phyloP scores from a whole-genome alignment of 2,888 invertebrate genomes.

The Urechis unicinctus region DNA sequence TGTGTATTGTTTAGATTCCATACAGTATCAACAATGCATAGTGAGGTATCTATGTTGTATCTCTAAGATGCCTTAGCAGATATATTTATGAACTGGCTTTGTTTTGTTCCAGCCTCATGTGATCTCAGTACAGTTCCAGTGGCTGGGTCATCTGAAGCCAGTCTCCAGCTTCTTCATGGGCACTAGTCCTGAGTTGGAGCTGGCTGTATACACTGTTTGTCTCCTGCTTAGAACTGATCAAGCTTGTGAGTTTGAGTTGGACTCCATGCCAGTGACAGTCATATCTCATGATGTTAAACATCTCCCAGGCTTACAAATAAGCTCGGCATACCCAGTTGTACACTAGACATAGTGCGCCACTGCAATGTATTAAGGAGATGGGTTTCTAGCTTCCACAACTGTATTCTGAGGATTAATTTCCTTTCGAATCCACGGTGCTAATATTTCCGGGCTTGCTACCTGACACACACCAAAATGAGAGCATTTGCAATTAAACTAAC shows the following conservation, averaged over 20 bases:
- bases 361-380: no score
- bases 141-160: constrained; percentile 35
- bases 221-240: background rate
- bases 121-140: constrained; percentile 46
- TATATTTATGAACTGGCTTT: no score
- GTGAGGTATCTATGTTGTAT: no score
- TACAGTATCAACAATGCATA: no score
- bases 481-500: no score
- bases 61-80: no score
- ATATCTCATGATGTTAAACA: background rate
- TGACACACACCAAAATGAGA: no score
- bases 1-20: no score
- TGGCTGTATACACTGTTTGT: constrained; percentile 41
- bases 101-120: constrained; percentile 33
- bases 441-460: no score
- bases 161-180: constrained; percentile 35
- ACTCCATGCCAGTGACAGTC: background rate
- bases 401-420: no score
- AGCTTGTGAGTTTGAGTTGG: background rate
- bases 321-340: background rate
- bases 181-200: constrained; percentile 50
- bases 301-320: background rate
- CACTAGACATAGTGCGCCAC: background rate
- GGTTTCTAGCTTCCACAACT: no score
- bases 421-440: no score